These are phyloP conservation scores for Epizoanthus scotinus DNA, from an alignment of 92 coral and sea anemone genomes.

Conservation along the genomic window DNA sequence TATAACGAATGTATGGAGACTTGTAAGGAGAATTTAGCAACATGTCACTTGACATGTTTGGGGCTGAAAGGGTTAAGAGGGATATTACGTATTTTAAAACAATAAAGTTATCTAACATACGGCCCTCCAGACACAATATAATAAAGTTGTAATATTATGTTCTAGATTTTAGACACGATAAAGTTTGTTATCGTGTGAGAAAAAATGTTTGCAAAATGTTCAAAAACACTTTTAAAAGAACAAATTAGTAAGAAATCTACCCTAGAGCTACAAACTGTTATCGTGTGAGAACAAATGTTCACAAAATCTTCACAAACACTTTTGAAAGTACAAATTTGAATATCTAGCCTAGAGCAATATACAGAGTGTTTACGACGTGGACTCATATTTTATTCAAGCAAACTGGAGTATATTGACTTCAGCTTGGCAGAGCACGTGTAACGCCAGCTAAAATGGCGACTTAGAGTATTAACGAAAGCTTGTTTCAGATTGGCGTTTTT, in stretches of 20 bases:
- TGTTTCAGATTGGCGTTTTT: neutral
- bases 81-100: too few species aligned
- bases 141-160: too few species aligned
- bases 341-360: neutral
- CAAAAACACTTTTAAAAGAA: neutral
- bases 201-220: neutral
- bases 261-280: neutral
- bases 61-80: too few species aligned
- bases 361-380: neutral
- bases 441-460: neutral
- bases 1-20: too few species aligned
- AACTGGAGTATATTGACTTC: neutral
- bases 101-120: too few species aligned
- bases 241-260: neutral
- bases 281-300: neutral
- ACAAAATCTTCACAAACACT: neutral
- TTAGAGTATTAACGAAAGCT: neutral
- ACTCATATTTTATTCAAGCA: neutral
- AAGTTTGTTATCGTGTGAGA: too few species aligned
- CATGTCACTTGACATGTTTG: too few species aligned
- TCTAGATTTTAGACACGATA: too few species aligned
- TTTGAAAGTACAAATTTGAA: neutral
- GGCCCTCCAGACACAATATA: too few species aligned
- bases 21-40: too few species aligned
- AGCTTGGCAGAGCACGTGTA: neutral